A percentile compares a stretch with the other conserved stretches of the same genome.
Conservation (phyloP, 2,797 vertebrate species). For the Falco rusticolus region DNA sequence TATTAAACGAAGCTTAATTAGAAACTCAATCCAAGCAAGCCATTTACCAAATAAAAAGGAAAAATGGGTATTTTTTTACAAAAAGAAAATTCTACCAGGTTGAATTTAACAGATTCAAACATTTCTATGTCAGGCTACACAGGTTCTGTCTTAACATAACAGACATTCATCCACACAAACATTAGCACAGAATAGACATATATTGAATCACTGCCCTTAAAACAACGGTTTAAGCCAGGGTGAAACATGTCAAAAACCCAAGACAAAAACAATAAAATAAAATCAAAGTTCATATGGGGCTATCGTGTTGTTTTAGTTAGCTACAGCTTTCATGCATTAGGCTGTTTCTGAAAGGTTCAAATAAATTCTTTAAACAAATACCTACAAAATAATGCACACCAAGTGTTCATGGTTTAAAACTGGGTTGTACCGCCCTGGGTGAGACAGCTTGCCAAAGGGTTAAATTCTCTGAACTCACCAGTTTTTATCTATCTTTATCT, state of each 20-base stretch:
- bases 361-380: neutral
- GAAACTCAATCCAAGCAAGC: neutral
- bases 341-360: neutral
- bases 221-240: neutral
- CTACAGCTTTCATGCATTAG: neutral
- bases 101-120: neutral
- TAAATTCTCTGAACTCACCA: neutral
- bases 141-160: neutral
- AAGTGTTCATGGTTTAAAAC: neutral
- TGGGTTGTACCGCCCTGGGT: neutral
- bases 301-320: neutral
- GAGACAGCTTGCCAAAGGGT: neutral
- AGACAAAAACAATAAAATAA: neutral
- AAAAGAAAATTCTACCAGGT: neutral
- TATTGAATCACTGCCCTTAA: neutral
- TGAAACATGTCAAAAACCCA: neutral
- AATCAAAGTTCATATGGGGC: neutral
- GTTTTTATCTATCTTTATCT: accelerated
- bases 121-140: neutral
- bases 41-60: neutral
- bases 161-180: neutral
- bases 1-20: neutral
- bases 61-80: neutral
- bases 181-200: neutral
- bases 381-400: neutral